Conservation (phyloP, 2,113 vertebrate species). For the Calidris pugnax region DNA sequence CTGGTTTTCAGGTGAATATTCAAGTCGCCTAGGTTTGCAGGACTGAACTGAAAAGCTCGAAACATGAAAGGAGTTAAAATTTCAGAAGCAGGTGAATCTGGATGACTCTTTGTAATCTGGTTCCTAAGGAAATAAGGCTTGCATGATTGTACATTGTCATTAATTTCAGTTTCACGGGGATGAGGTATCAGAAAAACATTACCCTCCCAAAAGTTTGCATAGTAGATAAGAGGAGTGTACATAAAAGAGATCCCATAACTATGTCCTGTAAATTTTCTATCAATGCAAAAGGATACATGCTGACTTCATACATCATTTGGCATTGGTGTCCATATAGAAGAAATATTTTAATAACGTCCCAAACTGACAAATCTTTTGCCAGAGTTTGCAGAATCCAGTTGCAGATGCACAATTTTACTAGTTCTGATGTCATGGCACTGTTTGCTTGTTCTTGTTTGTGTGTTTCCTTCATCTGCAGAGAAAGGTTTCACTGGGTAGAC, state of each 20-base stretch:
- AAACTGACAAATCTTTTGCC: neutral
- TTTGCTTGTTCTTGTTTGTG: neutral
- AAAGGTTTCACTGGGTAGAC: neutral
- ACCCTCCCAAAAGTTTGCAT: neutral
- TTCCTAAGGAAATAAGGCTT: neutral
- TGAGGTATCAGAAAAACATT: neutral
- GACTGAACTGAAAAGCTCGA: neutral
- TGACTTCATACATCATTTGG: neutral
- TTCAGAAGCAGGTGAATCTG: neutral
- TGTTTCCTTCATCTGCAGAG: neutral
- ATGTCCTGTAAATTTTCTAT: neutral
- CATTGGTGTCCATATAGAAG: neutral
- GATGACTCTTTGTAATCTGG: neutral
- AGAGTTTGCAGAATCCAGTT: neutral
- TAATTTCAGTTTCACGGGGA: neutral
- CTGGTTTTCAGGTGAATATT: neutral
- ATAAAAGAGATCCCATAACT: neutral
- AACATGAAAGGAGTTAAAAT: neutral
- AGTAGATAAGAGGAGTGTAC: neutral
- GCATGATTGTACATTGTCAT: neutral
- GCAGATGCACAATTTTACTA: neutral
- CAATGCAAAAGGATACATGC: neutral
- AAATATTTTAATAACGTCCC: neutral
- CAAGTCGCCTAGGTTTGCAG: neutral
- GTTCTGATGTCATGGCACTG: neutral